phyloP scores from a whole-genome alignment of 2,113 vertebrate genomes.

The Alectura lathami region DNA sequence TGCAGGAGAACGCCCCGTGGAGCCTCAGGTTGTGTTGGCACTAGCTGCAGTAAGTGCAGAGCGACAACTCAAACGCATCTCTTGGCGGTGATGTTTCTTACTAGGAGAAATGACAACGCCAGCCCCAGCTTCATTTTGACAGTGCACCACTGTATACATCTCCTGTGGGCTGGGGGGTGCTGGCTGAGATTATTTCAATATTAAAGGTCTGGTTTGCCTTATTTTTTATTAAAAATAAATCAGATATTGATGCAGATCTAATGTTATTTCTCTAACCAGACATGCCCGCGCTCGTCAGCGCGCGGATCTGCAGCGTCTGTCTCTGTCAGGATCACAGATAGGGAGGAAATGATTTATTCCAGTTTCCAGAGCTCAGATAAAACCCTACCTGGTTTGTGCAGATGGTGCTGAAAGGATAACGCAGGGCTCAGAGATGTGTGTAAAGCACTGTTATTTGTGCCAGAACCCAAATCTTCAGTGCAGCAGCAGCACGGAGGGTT shows the following conservation, averaged over 20 bases:
- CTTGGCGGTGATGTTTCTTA: background rate
- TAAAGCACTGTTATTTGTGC: background rate
- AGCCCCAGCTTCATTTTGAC: background rate
- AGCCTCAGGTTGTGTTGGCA: background rate
- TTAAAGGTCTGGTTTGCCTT: background rate
- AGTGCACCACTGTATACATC: background rate
- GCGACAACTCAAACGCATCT: background rate
- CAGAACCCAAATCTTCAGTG: background rate
- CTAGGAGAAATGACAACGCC: background rate
- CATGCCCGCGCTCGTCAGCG: slow-evolving; percentile 54
- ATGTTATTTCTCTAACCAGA: slow-evolving; percentile 49
- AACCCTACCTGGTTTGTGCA: slow-evolving; percentile 12
- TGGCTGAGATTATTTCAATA: background rate
- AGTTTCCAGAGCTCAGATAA: slow-evolving; percentile 22
- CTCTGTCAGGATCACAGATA: slow-evolving; percentile 41
- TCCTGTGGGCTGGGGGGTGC: background rate
- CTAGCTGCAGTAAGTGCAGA: background rate
- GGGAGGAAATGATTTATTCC: slow-evolving; percentile 50
- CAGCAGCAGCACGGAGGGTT: background rate
- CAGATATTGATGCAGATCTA: background rate
- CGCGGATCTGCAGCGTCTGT: slow-evolving; percentile 49
- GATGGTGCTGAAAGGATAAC: slow-evolving; percentile 48
- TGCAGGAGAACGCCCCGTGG: background rate
- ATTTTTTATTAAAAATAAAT: slow-evolving; percentile 47
- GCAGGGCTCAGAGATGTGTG: slow-evolving; percentile 4